Base-by-base conservation (phyloP, 2,113 vertebrate species). In the Atlantisia rogersi region DNA sequence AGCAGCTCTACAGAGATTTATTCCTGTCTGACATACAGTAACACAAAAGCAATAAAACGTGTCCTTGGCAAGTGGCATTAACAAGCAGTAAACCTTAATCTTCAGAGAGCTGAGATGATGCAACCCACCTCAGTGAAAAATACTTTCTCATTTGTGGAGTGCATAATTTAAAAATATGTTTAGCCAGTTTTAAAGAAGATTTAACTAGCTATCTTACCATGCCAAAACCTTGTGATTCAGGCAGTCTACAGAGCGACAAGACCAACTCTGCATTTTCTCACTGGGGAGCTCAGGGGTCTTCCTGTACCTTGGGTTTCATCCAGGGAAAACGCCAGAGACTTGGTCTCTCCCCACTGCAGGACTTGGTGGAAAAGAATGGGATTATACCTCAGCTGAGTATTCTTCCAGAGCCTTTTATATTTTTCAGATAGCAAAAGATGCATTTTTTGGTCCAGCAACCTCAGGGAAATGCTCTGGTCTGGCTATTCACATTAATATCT, bases 1-100 rank as follows among this genome's bases (percentile, higher is more conserved):
- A 96, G 95, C 92, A 93, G 90, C 97, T 96, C 83, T 96, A 5
- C 94, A 39, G 97, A 97, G 94, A 97, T 97, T 98, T 97, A 92
- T 96, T 97, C 96, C 94, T 96, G 95, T 97, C 95, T 95, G 97
- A 96, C 88, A 65, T 86, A 95, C 90, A 97, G 91, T 94, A 96
- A 95, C 87, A 98, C 97, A 97, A 97, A 98, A 94, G 95, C 79
- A 93, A 81, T 87, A 90, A 71, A 65, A 84, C 50, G 70, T 95
- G 96, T 89, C 94, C 95, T 95, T 98, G 97, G 95, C 97, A 95
- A 96, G 96, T 80, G 64, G 90, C 81, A 88, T 88, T 94, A 93
- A 95, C 15, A 37, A 92, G 93, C 63, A 97, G 96, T 84, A 93
- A 91, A 83, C 89, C 20, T 31, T 69, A 94, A 88, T 96, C 69